Conservation (phyloP, 2,888 invertebrate species). For the Papilio demoleus region DNA sequence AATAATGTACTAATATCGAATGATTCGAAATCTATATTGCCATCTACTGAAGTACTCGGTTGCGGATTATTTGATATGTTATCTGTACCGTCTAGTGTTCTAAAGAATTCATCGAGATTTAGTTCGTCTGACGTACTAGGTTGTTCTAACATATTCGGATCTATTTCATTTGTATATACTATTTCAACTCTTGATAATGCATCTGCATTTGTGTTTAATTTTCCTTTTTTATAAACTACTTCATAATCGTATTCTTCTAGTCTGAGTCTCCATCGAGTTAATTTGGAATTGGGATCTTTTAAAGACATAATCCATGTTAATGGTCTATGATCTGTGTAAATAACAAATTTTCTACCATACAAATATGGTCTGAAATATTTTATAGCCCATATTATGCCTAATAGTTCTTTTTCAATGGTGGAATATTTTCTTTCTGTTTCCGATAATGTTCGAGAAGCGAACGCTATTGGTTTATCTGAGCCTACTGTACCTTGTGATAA, state of each 20-base stretch:
- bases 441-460: constrained; percentile 28
- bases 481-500: constrained; percentile 50
- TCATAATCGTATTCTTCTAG: constrained; percentile 24
- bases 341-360: constrained; percentile 40
- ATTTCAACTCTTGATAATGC: constrained; percentile 39
- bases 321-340: constrained; percentile 44
- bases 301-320: constrained; percentile 43
- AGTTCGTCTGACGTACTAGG: not conserved
- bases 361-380: constrained; percentile 44
- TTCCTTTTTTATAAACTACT: constrained; percentile 41
- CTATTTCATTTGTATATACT: constrained; percentile 1
- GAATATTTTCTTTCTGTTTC: constrained; percentile 25
- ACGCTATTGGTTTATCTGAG: constrained; percentile 48
- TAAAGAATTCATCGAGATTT: too few relatives aligned
- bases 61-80: too few relatives aligned
- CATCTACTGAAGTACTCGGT: not conserved
- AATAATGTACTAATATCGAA: not conserved
- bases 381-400: constrained; percentile 42
- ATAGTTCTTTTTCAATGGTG: constrained; percentile 38
- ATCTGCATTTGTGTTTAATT: constrained; percentile 40
- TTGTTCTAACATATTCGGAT: too few relatives aligned
- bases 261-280: constrained; percentile 42
- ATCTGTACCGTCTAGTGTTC: too few relatives aligned
- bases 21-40: too few relatives aligned
- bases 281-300: constrained; percentile 41